Evolutionary conservation across 2,888 invertebrate genomes (phyloP), one percentile per base, ranked within the genome.

Genomic region (Limnephilus lunatus): DNA sequence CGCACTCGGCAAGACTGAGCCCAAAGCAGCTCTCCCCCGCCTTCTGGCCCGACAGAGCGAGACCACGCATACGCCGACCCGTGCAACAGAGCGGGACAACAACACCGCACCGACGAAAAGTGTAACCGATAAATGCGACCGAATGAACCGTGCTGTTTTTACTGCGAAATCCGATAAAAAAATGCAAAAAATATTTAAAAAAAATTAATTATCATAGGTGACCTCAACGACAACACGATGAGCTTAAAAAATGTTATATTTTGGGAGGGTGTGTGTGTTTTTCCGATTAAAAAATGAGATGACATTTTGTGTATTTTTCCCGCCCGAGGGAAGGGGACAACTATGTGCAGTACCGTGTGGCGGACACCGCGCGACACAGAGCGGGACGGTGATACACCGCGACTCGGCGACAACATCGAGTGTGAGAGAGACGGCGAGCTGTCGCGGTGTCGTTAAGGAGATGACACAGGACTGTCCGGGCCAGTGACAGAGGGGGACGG

Each of bases 361-460:
- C 90, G 85, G 91, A 91, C 92, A 91, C 80, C 90, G 81, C 87
- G 92, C 92, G 92, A 90, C 89, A 92, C 91, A 83, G 91, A 92
- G 92, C 25, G 92, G 32, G 92, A 92, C 89, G 53, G 87, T 12
- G 85, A 85, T 44, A 83, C 9, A 25, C 25, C 32, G 48, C 82
- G 86, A 32, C 44, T 82, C 35, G 53, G 80, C 35, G 35, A 30
- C n/a, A 32, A n/a, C 31, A 85, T 25, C 14, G 88, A 44, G 92
- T 7, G n/a, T 80, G 89, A 92, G 68, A 83, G 92, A 92, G 92
- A 93, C 92, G 89, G 89, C 83, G 83, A 86, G 30, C 32, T 92
- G 91, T 93, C 92, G 92, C 92, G 92, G 30, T 90, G 92, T 91
- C 91, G 91, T 90, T 93, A 91, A 92, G 87, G 85, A 92, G 92